A percentile compares a stretch with the other conserved stretches of the same genome.
phyloP scores from a whole-genome alignment of 2,113 vertebrate species.

The Protobothrops flavoviridis region DNA sequence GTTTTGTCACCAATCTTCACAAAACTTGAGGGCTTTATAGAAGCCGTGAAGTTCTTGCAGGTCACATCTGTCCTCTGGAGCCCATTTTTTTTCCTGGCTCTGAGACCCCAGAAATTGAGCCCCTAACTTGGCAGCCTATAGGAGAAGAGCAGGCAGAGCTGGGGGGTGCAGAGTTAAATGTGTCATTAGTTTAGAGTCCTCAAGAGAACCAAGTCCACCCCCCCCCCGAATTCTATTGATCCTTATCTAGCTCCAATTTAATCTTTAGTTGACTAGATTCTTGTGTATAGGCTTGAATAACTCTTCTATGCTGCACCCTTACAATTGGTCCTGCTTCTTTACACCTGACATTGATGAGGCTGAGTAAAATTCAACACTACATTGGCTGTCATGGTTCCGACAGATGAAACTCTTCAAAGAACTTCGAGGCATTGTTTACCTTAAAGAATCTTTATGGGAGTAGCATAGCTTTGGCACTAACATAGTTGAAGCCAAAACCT shows the following conservation, averaged over 20 bases:
- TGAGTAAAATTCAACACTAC: neutral
- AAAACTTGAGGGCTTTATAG: neutral
- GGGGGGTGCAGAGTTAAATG: neutral
- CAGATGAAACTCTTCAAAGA: no score
- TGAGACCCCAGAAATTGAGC: neutral
- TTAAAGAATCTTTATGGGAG: no score
- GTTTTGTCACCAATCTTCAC: neutral
- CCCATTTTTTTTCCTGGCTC: neutral
- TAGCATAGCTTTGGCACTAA: no score
- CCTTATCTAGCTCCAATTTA: neutral
- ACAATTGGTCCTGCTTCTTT: neutral
- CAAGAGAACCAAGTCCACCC: neutral
- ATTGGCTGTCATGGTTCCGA: no score
- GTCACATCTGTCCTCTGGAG: neutral
- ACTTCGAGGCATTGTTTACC: no score
- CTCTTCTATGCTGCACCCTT: neutral
- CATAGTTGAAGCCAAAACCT: no score
- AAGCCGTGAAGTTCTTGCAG: neutral
- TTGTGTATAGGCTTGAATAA: neutral
- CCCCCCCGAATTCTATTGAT: neutral
- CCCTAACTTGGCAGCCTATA: neutral
- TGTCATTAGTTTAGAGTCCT: neutral
- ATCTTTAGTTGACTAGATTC: neutral
- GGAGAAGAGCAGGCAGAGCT: neutral
- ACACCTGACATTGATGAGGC: neutral